Conservation (phyloP, 1,140 invertebrate species). For the Dinoponera quadriceps region DNA sequence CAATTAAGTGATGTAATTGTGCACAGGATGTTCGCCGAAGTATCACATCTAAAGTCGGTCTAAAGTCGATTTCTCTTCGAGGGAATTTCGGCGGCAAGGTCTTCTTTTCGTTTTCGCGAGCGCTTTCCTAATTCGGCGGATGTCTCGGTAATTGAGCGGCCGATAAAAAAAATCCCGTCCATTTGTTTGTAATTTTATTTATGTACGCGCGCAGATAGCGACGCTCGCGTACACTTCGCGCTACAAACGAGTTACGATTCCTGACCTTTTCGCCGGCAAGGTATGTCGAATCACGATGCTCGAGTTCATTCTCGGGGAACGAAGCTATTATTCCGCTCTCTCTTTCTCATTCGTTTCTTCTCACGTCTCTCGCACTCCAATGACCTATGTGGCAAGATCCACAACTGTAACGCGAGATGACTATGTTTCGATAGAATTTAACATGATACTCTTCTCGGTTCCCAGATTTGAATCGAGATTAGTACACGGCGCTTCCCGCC, state of each 20-base stretch:
- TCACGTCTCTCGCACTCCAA: constrained; percentile 71
- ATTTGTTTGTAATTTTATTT: too few relatives aligned
- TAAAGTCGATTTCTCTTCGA: neutral
- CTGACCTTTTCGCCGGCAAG: constrained; percentile 70
- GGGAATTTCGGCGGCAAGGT: neutral
- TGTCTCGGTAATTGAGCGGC: too few relatives aligned
- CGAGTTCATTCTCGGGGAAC: constrained; percentile 65
- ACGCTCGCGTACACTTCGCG: neutral
- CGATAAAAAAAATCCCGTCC: too few relatives aligned
- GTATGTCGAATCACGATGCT: constrained; percentile 72
- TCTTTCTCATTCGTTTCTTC: constrained; percentile 68
- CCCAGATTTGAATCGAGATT: constrained; percentile 38
- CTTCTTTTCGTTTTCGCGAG: too few relatives aligned
- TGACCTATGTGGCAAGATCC: constrained; percentile 77
- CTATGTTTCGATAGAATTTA: constrained; percentile 42
- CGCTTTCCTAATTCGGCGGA: too few relatives aligned
- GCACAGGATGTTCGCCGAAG: neutral
- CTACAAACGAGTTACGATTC: constrained; percentile 59
- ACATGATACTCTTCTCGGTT: constrained; percentile 36
- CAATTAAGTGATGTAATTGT: constrained; percentile 9
- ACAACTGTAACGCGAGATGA: constrained; percentile 45
- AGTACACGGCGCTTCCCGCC: neutral
- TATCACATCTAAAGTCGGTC: neutral
- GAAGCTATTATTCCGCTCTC: constrained; percentile 68
- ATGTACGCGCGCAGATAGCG: too few relatives aligned